Conservation (phyloP, 2,888 invertebrate species). For the Apamea epomidion region DNA sequence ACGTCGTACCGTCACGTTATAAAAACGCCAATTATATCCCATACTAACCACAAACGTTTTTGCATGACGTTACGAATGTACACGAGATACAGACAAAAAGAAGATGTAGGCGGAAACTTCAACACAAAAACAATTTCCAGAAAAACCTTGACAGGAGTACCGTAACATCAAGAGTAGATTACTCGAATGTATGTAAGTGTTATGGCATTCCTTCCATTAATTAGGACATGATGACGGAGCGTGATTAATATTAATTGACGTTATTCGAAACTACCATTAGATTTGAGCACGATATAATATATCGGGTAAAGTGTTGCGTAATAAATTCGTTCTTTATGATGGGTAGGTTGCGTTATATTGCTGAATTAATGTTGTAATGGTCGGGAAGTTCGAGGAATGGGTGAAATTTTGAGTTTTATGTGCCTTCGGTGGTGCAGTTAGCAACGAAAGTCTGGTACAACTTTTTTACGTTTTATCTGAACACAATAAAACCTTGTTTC, state of each 20-base stretch:
- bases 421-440: constrained; percentile 25
- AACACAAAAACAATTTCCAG: constrained; percentile 36
- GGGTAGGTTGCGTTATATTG: constrained; percentile 4
- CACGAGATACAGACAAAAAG: constrained; percentile 2
- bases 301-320: constrained; percentile 49
- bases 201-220: constrained; percentile 70
- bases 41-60: not conserved
- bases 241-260: constrained; percentile 73
- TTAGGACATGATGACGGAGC: constrained; percentile 68
- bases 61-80: not conserved
- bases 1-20: not conserved
- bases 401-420: constrained; percentile 3
- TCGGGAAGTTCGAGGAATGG: constrained; percentile 22
- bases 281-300: constrained; percentile 52
- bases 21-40: not conserved
- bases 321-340: constrained; percentile 45
- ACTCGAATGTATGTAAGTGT: constrained; percentile 64
- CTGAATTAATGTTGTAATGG: constrained; percentile 15
- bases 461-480: constrained; percentile 8
- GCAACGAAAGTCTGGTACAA: constrained; percentile 1
- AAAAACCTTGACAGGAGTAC: constrained; percentile 50
- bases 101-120: not conserved
- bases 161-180: constrained; percentile 57
- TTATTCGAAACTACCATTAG: constrained; percentile 66
- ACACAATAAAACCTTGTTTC: no score